These are phyloP conservation scores for Leptinotarsa texana DNA, from an alignment of 1,140 invertebrate genomes.

Conservation along the genomic window DNA sequence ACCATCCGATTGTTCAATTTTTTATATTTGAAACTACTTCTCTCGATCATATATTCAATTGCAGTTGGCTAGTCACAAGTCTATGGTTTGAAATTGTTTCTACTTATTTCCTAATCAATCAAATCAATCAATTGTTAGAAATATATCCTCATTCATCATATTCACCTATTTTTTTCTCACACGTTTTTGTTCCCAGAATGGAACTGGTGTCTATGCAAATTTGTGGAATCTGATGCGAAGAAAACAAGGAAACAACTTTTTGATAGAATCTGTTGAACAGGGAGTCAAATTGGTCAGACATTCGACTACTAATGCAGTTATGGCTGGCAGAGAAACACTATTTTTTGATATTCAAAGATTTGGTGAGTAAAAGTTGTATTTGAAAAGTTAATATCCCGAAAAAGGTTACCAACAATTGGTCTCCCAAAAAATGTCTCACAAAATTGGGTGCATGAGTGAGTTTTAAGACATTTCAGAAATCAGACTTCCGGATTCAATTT, in stretches of 20 bases:
- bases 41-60: too few relatives aligned
- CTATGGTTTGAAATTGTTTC: too few relatives aligned
- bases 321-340: slow-evolving; percentile 71
- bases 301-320: slow-evolving; percentile 61
- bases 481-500: not conserved
- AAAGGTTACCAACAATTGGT: not conserved
- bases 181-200: slow-evolving; percentile 61
- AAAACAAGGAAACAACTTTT: slow-evolving; percentile 57
- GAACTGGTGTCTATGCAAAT: slow-evolving; percentile 70
- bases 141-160: too few relatives aligned
- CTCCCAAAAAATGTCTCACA: not conserved
- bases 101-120: too few relatives aligned
- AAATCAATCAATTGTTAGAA: too few relatives aligned
- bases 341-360: slow-evolving; percentile 72
- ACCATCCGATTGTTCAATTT: too few relatives aligned
- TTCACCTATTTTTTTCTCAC: not conserved
- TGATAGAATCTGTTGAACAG: slow-evolving; percentile 67
- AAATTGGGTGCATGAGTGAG: not conserved
- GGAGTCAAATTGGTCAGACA: slow-evolving; percentile 66
- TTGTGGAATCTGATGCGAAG: slow-evolving; percentile 66
- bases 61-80: too few relatives aligned
- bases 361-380: slow-evolving; percentile 54
- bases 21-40: too few relatives aligned
- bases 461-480: too few relatives aligned
- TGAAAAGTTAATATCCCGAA: not conserved